phyloP scores from a whole-genome alignment of 2,797 vertebrate species.

The Caiman crocodilus region DNA sequence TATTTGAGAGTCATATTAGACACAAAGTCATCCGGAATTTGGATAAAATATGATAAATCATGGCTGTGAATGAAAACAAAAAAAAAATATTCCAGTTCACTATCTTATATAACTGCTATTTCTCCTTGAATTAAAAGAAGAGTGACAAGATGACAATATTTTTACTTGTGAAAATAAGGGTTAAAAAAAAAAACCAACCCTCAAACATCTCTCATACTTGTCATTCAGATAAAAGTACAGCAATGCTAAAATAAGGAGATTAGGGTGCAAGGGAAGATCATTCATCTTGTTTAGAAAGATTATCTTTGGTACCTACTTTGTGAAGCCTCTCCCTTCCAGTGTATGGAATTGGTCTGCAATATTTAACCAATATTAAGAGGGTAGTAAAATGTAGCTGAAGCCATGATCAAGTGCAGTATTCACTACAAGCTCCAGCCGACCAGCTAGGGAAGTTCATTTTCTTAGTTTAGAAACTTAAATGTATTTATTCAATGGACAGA shows the following conservation, averaged over 20 bases:
- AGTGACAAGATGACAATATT: background rate
- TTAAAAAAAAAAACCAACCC: background rate
- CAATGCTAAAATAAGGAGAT: background rate
- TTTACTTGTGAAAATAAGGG: background rate
- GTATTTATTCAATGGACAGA: slow-evolving; percentile 16
- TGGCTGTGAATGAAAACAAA: background rate
- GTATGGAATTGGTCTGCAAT: background rate
- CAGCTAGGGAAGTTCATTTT: background rate
- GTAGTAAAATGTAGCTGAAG: background rate
- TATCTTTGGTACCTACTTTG: background rate
- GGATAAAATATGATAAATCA: background rate
- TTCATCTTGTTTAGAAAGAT: background rate
- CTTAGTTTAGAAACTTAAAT: background rate
- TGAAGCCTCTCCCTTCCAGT: background rate
- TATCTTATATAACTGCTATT: background rate
- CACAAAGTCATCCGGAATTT: no score
- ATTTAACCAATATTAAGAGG: background rate
- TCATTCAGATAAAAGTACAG: background rate
- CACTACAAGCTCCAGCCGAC: background rate
- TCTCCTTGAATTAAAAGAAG: background rate
- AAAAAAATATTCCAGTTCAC: background rate
- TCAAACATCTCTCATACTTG: background rate
- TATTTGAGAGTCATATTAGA: no score
- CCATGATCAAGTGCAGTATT: background rate
- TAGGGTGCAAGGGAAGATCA: background rate